These are phyloP conservation scores for Caenorhabditis macrosperma DNA, from an alignment of 2,888 invertebrate genomes.

Conservation along the genomic window DNA sequence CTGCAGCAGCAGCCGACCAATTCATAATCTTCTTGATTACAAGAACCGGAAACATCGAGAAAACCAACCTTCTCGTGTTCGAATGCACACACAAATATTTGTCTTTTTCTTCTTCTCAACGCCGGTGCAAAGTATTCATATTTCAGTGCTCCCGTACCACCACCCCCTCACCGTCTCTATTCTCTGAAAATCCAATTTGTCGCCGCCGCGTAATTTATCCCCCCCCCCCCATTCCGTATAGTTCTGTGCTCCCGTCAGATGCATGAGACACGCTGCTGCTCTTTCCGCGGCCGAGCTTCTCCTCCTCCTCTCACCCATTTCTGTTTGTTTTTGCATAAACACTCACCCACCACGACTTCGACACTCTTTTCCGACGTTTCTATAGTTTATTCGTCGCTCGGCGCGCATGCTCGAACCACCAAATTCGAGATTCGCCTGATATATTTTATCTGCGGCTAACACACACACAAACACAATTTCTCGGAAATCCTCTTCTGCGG, in stretches of 20 bases:
- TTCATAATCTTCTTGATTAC: constrained; percentile 43
- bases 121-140: constrained; percentile 25
- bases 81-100: constrained; percentile 26
- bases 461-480: background rate
- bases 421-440: background rate
- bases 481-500: background rate
- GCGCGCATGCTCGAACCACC: background rate
- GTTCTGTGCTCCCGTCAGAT: constrained; percentile 31
- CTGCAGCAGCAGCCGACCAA: background rate
- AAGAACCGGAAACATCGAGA: constrained; percentile 19
- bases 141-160: constrained; percentile 5
- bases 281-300: constrained; percentile 34
- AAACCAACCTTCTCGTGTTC: constrained; percentile 15
- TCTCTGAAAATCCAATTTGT: constrained; percentile 14
- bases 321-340: constrained; percentile 63
- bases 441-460: background rate
- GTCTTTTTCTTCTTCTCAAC: too few relatives aligned
- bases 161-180: background rate
- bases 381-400: constrained; percentile 34
- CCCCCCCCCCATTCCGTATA: constrained; percentile 6
- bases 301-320: constrained; percentile 42
- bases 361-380: constrained; percentile 48
- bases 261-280: constrained; percentile 24
- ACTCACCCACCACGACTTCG: constrained; percentile 53
- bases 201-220: constrained; percentile 22